A percentile compares a stretch with the other conserved stretches of the same genome.
Conservation (phyloP, 2,888 invertebrate species). For the Drosophila paranaensis region DNA sequence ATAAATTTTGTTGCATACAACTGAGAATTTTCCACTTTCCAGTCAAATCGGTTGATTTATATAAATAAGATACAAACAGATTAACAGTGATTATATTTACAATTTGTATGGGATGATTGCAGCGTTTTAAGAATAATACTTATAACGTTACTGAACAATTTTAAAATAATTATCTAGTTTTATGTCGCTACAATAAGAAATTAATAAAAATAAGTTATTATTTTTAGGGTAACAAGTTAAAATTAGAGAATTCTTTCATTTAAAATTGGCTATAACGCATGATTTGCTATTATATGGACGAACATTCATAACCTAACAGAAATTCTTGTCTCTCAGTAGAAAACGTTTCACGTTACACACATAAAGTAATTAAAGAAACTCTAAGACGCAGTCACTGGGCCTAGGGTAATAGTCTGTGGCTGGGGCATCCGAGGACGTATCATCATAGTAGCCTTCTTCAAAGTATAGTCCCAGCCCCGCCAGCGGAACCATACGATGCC, state of each 20-base stretch:
- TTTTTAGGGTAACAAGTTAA: constrained; percentile 79
- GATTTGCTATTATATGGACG: constrained; percentile 59
- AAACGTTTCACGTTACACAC: constrained; percentile 27
- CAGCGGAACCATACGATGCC: constrained; percentile 98
- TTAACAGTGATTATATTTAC: constrained; percentile 60
- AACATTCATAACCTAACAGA: constrained; percentile 57
- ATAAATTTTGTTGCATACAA: background rate
- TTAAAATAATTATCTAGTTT: constrained; percentile 59
- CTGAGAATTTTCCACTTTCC: background rate
- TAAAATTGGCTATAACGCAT: constrained; percentile 78
- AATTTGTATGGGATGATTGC: constrained; percentile 61
- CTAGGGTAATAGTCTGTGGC: constrained; percentile 64
- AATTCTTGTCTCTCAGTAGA: constrained; percentile 44
- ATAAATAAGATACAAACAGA: constrained; percentile 40
- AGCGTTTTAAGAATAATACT: constrained; percentile 61
- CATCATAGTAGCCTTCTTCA: constrained; percentile 96
- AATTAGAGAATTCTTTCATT: constrained; percentile 63
- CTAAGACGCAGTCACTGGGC: constrained; percentile 65
- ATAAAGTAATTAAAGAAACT: constrained; percentile 37
- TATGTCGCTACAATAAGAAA: constrained; percentile 55
- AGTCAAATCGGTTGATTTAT: constrained; percentile 19
- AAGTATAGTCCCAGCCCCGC: constrained; percentile 97
- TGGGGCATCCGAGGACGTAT: constrained; percentile 89
- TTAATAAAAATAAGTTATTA: constrained; percentile 81
- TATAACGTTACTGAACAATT: constrained; percentile 56